Evolutionary conservation across 2,113 vertebrate genomes (phyloP).

Genomic region (Semnornis frantzii): DNA sequence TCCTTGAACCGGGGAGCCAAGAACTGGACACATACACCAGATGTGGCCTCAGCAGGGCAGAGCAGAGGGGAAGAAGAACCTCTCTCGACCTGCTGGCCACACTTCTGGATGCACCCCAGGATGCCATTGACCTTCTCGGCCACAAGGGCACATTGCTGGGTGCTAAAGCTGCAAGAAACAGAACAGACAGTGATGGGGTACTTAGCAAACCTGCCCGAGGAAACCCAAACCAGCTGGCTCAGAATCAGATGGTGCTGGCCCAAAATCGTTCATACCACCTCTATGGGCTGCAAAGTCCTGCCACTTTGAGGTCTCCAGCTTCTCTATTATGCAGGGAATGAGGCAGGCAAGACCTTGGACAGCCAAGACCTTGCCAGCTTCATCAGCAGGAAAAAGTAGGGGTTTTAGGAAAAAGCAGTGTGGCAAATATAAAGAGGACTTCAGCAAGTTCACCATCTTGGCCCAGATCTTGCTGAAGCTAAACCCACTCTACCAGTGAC

Average conservation of each 20-base stretch:
- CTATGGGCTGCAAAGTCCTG: neutral
- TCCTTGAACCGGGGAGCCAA: too few relatives aligned
- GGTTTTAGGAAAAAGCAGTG: neutral
- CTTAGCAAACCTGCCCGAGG: neutral
- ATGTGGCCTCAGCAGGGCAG: too few relatives aligned
- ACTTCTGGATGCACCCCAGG: too few relatives aligned
- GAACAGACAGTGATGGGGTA: fast-evolving
- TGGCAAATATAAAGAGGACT: neutral
- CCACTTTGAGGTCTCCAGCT: neutral
- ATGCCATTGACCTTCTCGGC: too few relatives aligned
- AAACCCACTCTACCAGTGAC: neutral
- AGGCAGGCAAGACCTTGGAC: neutral
- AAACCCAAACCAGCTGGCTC: neutral
- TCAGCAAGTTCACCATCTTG: neutral
- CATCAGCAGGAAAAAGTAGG: neutral
- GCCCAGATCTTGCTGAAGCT: neutral
- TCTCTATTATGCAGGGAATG: neutral
- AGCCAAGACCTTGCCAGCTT: neutral
- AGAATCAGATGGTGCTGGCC: neutral
- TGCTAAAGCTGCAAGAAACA: neutral
- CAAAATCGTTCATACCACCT: neutral
- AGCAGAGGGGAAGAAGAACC: too few relatives aligned
- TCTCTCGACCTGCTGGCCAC: too few relatives aligned
- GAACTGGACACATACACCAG: too few relatives aligned
- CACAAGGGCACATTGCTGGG: too few relatives aligned